Conservation (phyloP, 2,797 vertebrate species). For the Artibeus jamaicensis region DNA sequence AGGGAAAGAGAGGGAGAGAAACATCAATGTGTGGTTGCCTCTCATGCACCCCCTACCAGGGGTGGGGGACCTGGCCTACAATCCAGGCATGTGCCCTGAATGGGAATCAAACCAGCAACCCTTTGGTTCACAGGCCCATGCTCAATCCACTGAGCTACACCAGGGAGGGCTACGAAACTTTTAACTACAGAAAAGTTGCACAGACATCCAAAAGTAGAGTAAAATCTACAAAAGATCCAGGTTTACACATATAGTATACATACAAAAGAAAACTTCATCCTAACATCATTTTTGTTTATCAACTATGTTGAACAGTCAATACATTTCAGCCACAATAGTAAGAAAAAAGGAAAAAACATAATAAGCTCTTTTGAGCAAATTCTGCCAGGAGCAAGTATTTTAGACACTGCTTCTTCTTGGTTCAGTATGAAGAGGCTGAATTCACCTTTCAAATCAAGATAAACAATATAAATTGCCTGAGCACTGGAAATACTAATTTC, state of each 20-base stretch:
- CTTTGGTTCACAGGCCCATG: no score
- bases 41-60: no score
- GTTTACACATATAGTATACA: background rate
- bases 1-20: no score
- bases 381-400: background rate
- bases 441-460: background rate
- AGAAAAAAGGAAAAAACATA: slow-evolving; percentile 10
- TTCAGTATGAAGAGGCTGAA: background rate
- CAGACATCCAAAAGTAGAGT: background rate
- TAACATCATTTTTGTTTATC: slow-evolving; percentile 8
- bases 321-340: slow-evolving; percentile 14
- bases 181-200: slow-evolving; percentile 31
- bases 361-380: background rate
- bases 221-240: background rate
- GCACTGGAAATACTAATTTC: slow-evolving; percentile 33
- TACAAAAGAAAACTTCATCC: background rate
- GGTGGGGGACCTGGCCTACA: no score
- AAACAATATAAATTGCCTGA: slow-evolving; percentile 1
- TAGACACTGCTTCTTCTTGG: background rate
- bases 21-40: no score
- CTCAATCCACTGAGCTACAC: no score
- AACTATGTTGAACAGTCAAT: background rate
- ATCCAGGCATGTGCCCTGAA: no score
- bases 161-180: background rate
- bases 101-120: no score